A percentile compares a stretch with the other conserved stretches of the same genome.
phyloP scores from a whole-genome alignment of 2,888 invertebrate genomes.

The Harpalus rubripes region DNA sequence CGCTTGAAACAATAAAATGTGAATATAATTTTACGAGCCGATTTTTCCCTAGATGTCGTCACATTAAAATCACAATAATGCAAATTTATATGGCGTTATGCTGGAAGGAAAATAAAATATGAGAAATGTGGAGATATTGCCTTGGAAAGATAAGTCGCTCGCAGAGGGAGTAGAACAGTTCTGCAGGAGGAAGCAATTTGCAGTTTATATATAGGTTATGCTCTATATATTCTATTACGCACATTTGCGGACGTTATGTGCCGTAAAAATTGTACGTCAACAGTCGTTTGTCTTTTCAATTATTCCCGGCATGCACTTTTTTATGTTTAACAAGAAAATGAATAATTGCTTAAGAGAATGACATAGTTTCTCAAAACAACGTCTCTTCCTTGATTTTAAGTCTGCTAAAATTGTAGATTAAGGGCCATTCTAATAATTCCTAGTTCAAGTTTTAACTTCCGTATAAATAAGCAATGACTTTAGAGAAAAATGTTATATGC shows the following conservation, averaged over 20 bases:
- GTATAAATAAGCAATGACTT: too few relatives aligned
- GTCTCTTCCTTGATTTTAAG: too few relatives aligned
- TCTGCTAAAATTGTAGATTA: too few relatives aligned
- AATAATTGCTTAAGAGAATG: too few relatives aligned
- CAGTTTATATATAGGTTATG: constrained; percentile 50
- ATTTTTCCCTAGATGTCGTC: constrained; percentile 63
- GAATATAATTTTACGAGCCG: constrained; percentile 62
- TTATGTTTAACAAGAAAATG: neutral
- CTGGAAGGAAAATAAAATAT: constrained; percentile 58
- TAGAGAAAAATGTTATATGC: too few relatives aligned
- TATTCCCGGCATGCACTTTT: neutral
- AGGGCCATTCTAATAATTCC: too few relatives aligned
- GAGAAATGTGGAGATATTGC: constrained; percentile 53
- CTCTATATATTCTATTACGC: constrained; percentile 47
- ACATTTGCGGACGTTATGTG: constrained; percentile 23
- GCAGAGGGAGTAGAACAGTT: constrained; percentile 2
- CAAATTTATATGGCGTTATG: constrained; percentile 61
- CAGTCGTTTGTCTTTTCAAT: neutral
- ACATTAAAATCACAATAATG: constrained; percentile 66
- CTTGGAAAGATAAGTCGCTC: neutral
- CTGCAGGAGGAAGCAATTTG: constrained; percentile 48
- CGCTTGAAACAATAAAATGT: constrained; percentile 63
- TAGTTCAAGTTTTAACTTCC: too few relatives aligned
- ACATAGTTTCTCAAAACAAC: too few relatives aligned
- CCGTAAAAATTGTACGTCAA: constrained; percentile 16